Conservation (phyloP, 2,797 vertebrate species). For the Brotula barbata region DNA sequence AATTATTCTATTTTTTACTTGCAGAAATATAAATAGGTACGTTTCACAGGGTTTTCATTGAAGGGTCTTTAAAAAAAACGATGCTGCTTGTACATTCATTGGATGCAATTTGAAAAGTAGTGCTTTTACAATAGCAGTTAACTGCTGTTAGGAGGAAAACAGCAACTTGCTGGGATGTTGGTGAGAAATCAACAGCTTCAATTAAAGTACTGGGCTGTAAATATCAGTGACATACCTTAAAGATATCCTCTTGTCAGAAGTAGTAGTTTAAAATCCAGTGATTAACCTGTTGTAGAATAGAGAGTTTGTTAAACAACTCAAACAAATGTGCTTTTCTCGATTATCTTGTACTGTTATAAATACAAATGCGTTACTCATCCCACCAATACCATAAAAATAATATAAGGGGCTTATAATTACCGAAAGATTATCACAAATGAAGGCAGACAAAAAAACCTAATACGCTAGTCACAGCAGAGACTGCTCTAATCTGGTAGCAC, state of each 20-base stretch:
- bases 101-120: neutral
- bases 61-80: too few species aligned
- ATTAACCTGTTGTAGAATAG: neutral
- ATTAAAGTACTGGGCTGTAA: neutral
- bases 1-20: too few species aligned
- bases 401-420: neutral
- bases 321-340: neutral
- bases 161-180: neutral
- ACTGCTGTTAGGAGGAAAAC: neutral
- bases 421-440: constrained; percentile 21
- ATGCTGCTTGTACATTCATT: too few species aligned
- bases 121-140: neutral
- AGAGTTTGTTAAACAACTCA: neutral
- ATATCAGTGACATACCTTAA: neutral
- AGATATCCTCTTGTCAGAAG: constrained; percentile 14
- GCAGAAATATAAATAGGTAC: too few species aligned
- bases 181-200: too few species aligned
- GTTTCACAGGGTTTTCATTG: too few species aligned
- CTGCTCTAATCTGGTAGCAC: constrained; percentile 24
- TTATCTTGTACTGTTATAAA: too few species aligned
- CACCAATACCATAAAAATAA: neutral
- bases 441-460: constrained; percentile 12
- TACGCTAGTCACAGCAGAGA: constrained; percentile 10
- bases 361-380: too few species aligned
- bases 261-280: constrained; percentile 25